Percentiles rank a stretch among this genome's conserved stretches.
These are phyloP conservation scores for Pagrus major DNA, from an alignment of 2,113 vertebrate genomes.

Conservation along the genomic window DNA sequence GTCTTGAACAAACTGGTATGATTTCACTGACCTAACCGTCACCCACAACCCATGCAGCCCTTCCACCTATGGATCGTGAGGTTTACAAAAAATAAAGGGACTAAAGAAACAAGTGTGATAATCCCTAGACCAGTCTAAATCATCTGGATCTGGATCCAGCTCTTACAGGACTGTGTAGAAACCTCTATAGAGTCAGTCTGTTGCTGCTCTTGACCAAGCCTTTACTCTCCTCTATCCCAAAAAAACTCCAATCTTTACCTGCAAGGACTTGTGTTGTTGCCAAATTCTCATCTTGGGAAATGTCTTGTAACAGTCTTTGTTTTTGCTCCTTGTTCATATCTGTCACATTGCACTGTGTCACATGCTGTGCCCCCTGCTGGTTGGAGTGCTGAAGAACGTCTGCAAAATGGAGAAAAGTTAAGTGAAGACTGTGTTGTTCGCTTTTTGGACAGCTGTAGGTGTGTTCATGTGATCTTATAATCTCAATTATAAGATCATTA, in stretches of 20 bases:
- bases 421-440: not conserved
- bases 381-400: not conserved
- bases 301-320: not conserved
- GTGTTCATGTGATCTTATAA: not conserved
- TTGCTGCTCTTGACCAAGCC: slow-evolving; percentile 50
- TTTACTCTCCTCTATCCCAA: slow-evolving; percentile 27
- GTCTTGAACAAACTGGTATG: not conserved
- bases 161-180: slow-evolving; percentile 36
- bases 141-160: slow-evolving; percentile 18
- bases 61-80: slow-evolving; percentile 20
- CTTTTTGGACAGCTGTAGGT: not conserved
- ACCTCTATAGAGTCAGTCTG: slow-evolving; percentile 34
- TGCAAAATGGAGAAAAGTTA: not conserved
- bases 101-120: not conserved
- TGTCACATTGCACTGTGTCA: not conserved
- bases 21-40: not conserved
- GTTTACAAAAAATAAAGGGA: not conserved
- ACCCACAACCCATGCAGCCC: not conserved
- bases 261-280: slow-evolving; percentile 37
- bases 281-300: slow-evolving; percentile 47
- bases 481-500: not conserved
- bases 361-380: not conserved
- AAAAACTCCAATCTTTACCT: slow-evolving; percentile 12
- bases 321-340: slow-evolving; percentile 17
- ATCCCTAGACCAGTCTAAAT: not conserved